Conservation (phyloP, 1,140 invertebrate species). For the Anthonomus grandis region DNA sequence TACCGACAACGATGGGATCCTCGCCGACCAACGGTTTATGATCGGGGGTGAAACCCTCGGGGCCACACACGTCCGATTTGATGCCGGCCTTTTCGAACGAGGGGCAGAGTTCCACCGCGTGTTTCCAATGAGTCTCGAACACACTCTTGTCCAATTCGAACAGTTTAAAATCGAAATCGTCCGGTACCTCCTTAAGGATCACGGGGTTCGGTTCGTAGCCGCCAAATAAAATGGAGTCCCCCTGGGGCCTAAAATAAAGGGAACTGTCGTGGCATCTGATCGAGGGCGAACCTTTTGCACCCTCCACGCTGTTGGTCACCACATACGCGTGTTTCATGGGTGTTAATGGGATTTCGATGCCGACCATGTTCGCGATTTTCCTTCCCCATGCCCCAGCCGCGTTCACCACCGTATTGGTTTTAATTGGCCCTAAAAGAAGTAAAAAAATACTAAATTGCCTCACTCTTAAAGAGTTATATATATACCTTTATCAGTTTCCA, state of each 20-base stretch:
- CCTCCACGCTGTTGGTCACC: slow-evolving; percentile 72
- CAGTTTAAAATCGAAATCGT: slow-evolving; percentile 75
- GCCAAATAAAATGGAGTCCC: slow-evolving; percentile 77
- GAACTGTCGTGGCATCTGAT: slow-evolving; percentile 80
- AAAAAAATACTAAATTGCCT: background rate
- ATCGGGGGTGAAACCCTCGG: slow-evolving; percentile 87
- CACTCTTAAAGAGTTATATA: background rate
- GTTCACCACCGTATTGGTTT: slow-evolving; percentile 72
- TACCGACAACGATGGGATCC: slow-evolving; percentile 56
- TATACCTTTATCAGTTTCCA: slow-evolving; percentile 65
- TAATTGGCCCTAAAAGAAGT: slow-evolving; percentile 52
- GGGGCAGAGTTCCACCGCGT: slow-evolving; percentile 71
- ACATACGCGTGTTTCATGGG: slow-evolving; percentile 89
- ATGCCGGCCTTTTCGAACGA: slow-evolving; percentile 70
- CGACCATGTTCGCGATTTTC: slow-evolving; percentile 67
- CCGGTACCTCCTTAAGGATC: slow-evolving; percentile 68
- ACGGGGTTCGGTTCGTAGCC: slow-evolving; percentile 85
- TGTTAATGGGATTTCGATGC: slow-evolving; percentile 68
- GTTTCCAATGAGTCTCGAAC: slow-evolving; percentile 71
- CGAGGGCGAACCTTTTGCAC: slow-evolving; percentile 72
- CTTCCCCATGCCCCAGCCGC: slow-evolving; percentile 78
- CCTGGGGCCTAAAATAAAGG: slow-evolving; percentile 81
- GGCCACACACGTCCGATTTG: slow-evolving; percentile 79
- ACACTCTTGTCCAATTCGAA: slow-evolving; percentile 85
- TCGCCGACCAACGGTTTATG: slow-evolving; percentile 82